Evolutionary conservation across 2,113 vertebrate species (phyloP).

Genomic region (Ophiodon elongatus): DNA sequence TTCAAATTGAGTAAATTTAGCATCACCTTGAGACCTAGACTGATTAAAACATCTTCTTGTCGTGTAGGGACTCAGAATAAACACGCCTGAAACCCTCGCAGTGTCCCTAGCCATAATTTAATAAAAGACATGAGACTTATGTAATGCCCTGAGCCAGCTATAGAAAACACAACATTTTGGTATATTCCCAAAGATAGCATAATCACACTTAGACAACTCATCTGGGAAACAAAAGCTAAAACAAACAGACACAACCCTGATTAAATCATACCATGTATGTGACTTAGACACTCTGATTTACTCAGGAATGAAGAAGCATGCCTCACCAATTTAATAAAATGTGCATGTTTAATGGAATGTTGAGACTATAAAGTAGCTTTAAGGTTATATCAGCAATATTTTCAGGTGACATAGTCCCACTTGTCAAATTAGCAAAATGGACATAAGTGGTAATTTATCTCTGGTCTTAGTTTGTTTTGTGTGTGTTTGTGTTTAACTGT

Average conservation of each 20-base stretch:
- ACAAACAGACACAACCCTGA: slow-evolving; percentile 43
- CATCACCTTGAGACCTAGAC: slow-evolving; percentile 46
- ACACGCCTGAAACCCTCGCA: slow-evolving; percentile 42
- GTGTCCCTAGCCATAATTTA: slow-evolving; percentile 51
- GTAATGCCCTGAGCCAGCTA: slow-evolving; percentile 31
- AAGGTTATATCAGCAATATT: not conserved
- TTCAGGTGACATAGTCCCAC: not conserved
- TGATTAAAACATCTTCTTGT: slow-evolving; percentile 70
- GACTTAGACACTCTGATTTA: slow-evolving; percentile 26
- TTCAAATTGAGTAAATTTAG: slow-evolving; percentile 62
- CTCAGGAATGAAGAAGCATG: slow-evolving; percentile 8
- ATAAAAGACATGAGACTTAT: slow-evolving; percentile 54
- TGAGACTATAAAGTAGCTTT: slow-evolving; percentile 1
- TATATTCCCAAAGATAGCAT: slow-evolving; percentile 48
- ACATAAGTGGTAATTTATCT: not conserved
- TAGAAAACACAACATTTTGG: slow-evolving; percentile 41
- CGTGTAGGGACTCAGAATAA: slow-evolving; percentile 49
- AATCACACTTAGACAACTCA: slow-evolving; percentile 53
- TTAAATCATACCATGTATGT: slow-evolving; percentile 37
- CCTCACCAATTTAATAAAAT: slow-evolving; percentile 37
- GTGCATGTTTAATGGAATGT: slow-evolving; percentile 15
- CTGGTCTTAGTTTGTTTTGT: not conserved
- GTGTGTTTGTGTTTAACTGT: not conserved
- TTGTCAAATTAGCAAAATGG: not conserved
- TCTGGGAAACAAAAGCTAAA: slow-evolving; percentile 40